phyloP scores from a whole-genome alignment of 2,113 vertebrate species.

The Ceyx cyanopectus region DNA sequence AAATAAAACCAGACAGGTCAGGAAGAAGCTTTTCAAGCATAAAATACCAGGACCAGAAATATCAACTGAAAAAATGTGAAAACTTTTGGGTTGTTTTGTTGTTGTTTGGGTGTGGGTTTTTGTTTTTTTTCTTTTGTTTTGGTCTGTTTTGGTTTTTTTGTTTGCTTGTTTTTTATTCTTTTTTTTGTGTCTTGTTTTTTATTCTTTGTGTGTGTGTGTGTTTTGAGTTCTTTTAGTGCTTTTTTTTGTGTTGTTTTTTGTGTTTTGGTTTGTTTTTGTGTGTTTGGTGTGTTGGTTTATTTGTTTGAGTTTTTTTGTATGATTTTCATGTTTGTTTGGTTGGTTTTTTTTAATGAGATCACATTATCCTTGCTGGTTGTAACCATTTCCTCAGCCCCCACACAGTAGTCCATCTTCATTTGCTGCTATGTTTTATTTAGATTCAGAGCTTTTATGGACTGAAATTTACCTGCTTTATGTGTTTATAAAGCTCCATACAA shows the following conservation, averaged over 20 bases:
- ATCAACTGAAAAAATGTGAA: not conserved
- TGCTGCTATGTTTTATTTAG: not conserved
- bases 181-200: not conserved
- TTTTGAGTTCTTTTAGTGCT: no score
- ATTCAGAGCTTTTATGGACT: not conserved
- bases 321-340: no score
- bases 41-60: conserved; percentile 15
- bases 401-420: not conserved
- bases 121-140: not conserved
- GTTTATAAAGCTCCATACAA: not conserved
- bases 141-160: no score
- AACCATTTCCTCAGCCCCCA: not conserved
- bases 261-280: not conserved
- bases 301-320: no score
- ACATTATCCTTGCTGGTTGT: not conserved
- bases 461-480: not conserved
- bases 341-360: not conserved
- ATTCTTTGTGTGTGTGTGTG: no score
- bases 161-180: not conserved
- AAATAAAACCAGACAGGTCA: conserved; percentile 1
- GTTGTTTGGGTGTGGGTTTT: not conserved
- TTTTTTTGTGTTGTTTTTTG: not conserved
- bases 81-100: no score
- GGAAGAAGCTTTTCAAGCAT: not conserved
- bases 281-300: no score